A percentile compares a stretch with the other conserved stretches of the same genome.
These are phyloP conservation scores for Lophius americanus DNA, from an alignment of 2,797 vertebrate genomes.

Conservation along the genomic window DNA sequence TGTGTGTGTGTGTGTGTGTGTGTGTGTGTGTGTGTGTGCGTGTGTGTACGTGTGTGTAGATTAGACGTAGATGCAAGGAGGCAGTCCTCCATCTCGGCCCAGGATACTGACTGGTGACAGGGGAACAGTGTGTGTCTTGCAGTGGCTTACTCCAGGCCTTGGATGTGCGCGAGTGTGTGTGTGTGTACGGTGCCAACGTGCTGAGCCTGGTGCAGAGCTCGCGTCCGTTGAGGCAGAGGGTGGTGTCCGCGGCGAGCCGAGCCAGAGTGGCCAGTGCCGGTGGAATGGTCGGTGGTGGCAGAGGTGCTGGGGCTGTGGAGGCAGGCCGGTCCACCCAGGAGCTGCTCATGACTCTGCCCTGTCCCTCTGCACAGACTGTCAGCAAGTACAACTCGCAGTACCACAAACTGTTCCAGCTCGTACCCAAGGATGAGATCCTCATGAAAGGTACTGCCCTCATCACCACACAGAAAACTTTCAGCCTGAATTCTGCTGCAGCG, in stretches of 20 bases:
- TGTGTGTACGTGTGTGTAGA: slow-evolving; percentile 25
- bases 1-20: slow-evolving; percentile 24
- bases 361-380: slow-evolving; percentile 87
- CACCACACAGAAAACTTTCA: neutral
- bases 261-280: slow-evolving; percentile 40
- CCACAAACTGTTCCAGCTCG: slow-evolving; percentile 93
- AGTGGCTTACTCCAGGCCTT: slow-evolving; percentile 78
- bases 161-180: slow-evolving; percentile 79
- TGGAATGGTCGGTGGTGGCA: slow-evolving; percentile 30
- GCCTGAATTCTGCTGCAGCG: neutral
- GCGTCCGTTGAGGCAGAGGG: slow-evolving; percentile 75
- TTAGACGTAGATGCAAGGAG: slow-evolving; percentile 35
- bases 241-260: slow-evolving; percentile 66
- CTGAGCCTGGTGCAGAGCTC: slow-evolving; percentile 86
- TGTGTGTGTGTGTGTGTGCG: slow-evolving; percentile 28
- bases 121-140: slow-evolving; percentile 80
- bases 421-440: slow-evolving; percentile 92
- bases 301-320: slow-evolving; percentile 53
- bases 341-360: slow-evolving; percentile 80
- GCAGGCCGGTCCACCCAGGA: slow-evolving; percentile 73
- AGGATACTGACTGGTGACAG: slow-evolving; percentile 61
- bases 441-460: slow-evolving; percentile 88
- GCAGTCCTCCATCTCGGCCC: slow-evolving; percentile 13
- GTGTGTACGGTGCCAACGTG: slow-evolving; percentile 81
- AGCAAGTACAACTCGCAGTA: slow-evolving; percentile 97